These are phyloP conservation scores for Blera fallax DNA, from an alignment of 2,888 invertebrate species.

Conservation along the genomic window DNA sequence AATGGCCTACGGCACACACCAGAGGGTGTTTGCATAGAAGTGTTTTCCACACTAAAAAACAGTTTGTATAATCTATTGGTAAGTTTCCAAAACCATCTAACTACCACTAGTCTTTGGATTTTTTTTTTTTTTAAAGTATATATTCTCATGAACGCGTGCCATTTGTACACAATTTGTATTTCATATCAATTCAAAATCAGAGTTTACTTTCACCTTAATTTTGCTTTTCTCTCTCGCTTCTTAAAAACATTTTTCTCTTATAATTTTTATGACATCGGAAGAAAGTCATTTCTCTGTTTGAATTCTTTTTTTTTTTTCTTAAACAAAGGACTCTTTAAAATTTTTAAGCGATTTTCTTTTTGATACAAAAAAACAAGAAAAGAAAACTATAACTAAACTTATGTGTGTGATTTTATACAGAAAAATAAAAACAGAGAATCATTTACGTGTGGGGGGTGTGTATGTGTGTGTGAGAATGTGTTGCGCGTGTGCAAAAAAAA, in stretches of 20 bases:
- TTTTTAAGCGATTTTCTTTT: conserved; percentile 29
- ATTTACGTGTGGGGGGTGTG: conserved; percentile 22
- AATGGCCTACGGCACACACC: no score
- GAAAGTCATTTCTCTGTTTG: not conserved
- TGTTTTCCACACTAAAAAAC: no score
- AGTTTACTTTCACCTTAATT: conserved; percentile 74
- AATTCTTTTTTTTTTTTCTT: not conserved
- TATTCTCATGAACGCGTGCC: not conserved
- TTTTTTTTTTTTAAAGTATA: no score
- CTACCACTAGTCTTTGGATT: not conserved
- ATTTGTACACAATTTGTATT: no score
- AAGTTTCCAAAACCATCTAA: not conserved
- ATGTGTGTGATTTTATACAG: conserved; percentile 28
- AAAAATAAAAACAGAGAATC: conserved; percentile 21
- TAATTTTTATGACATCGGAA: conserved; percentile 73
- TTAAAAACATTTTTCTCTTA: not conserved
- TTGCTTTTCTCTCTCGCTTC: conserved; percentile 8
- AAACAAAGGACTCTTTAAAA: not conserved
- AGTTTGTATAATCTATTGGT: not conserved
- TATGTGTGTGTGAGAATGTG: conserved; percentile 32
- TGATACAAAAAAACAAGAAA: conserved; percentile 25
- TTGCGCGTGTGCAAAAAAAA: not conserved
- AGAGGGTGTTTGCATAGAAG: no score
- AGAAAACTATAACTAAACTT: conserved; percentile 3
- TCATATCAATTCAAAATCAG: conserved; percentile 54